These are phyloP conservation scores for Colossoma macropomum DNA, from an alignment of 2,113 vertebrate species.

Conservation along the genomic window DNA sequence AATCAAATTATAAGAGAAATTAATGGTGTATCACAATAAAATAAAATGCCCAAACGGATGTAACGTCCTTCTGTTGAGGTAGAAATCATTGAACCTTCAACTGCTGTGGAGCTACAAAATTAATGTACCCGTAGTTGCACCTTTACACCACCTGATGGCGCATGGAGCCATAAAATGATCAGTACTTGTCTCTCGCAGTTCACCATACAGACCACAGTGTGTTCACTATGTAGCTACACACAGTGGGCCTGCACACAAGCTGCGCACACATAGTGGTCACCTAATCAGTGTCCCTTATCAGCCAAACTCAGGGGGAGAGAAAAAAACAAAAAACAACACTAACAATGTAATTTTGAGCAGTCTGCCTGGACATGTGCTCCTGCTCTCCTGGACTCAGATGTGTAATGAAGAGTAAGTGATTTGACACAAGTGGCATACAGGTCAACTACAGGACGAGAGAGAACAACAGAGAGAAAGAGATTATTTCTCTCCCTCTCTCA, in stretches of 20 bases:
- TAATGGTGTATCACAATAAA: too few relatives aligned
- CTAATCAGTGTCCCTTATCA: neutral
- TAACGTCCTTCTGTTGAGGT: too few relatives aligned
- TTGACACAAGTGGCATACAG: neutral
- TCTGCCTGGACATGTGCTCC: neutral
- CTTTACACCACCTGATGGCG: constrained; percentile 5
- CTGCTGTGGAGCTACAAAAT: neutral
- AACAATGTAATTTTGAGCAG: neutral
- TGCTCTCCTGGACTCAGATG: neutral
- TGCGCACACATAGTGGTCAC: neutral
- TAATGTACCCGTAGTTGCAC: neutral
- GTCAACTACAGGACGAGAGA: neutral
- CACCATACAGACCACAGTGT: neutral
- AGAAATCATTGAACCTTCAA: too few relatives aligned
- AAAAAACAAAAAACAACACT: neutral
- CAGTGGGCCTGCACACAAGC: neutral
- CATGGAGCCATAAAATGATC: neutral
- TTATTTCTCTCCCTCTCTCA: too few relatives aligned
- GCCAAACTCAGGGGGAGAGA: neutral
- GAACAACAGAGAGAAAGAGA: too few relatives aligned
- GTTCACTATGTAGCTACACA: neutral
- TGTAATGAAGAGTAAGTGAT: neutral
- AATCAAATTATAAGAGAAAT: too few relatives aligned
- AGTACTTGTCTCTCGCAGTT: neutral
- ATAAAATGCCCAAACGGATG: too few relatives aligned